Evolutionary conservation across 2,888 invertebrate genomes (phyloP).

Genomic region (Sesia apiformis): DNA sequence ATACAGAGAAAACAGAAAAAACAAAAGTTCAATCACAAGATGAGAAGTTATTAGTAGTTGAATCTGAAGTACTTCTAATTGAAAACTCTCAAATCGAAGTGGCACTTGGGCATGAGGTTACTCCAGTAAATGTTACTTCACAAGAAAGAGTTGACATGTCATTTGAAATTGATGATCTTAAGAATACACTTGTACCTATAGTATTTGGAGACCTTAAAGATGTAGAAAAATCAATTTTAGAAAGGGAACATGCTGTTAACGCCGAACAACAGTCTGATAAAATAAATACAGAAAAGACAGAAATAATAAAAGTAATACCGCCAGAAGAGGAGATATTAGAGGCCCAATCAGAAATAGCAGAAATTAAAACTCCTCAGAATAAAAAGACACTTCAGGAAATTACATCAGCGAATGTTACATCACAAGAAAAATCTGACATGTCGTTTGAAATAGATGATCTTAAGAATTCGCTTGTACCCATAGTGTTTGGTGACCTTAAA

Average conservation of each 20-base stretch:
- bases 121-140: slow-evolving; percentile 12
- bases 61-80: too few relatives aligned
- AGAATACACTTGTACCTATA: slow-evolving; percentile 28
- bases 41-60: too few relatives aligned
- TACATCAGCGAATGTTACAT: slow-evolving; percentile 12
- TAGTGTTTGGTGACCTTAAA: slow-evolving; percentile 27
- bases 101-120: too few relatives aligned
- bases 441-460: slow-evolving; percentile 39
- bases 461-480: slow-evolving; percentile 27
- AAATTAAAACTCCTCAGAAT: too few relatives aligned
- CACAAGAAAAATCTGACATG: slow-evolving; percentile 9
- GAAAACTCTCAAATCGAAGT: too few relatives aligned
- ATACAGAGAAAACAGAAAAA: too few relatives aligned
- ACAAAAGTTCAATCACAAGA: too few relatives aligned
- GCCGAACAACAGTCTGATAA: not conserved
- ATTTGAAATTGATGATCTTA: slow-evolving; percentile 36
- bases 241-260: slow-evolving; percentile 3
- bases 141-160: slow-evolving; percentile 15
- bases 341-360: too few relatives aligned
- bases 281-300: too few relatives aligned
- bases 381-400: too few relatives aligned
- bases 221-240: slow-evolving; percentile 20
- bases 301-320: too few relatives aligned
- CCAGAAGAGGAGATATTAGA: too few relatives aligned
- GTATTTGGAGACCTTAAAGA: slow-evolving; percentile 25